phyloP scores from a whole-genome alignment of 2,888 invertebrate genomes.

The Teleiodes luculella region DNA sequence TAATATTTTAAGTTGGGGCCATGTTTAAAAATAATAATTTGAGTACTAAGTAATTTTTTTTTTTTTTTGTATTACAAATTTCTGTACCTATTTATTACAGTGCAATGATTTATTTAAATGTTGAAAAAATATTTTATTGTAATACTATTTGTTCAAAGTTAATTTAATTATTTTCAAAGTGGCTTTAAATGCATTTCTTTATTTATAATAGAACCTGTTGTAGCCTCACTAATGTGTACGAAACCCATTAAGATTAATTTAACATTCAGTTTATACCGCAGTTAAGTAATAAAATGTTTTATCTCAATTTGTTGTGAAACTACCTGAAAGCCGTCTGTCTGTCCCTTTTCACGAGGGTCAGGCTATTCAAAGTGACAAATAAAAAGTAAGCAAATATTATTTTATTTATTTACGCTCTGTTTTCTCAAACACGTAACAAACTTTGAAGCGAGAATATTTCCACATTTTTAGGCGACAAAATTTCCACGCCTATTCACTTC shows the following conservation, averaged over 20 bases:
- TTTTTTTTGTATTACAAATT: too few relatives aligned
- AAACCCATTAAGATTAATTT: conserved; percentile 44
- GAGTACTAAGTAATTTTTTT: too few relatives aligned
- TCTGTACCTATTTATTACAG: too few relatives aligned
- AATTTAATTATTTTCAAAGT: too few relatives aligned
- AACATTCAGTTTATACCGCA: conserved; percentile 28
- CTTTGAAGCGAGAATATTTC: neutral
- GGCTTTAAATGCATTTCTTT: conserved; percentile 40
- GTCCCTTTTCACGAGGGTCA: neutral
- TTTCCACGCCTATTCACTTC: conserved; percentile 47
- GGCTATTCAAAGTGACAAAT: neutral
- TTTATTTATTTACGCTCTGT: neutral
- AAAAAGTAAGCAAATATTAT: neutral
- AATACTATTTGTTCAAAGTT: too few relatives aligned
- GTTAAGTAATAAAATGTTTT: conserved; percentile 25
- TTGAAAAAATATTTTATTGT: too few relatives aligned
- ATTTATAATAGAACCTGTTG: conserved; percentile 26
- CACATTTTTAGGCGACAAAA: conserved; percentile 32
- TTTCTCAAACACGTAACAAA: neutral
- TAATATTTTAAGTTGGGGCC: too few relatives aligned
- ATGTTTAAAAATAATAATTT: too few relatives aligned
- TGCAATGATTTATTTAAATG: too few relatives aligned
- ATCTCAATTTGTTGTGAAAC: conserved; percentile 15
- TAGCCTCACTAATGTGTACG: conserved; percentile 32
- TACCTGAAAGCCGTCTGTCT: neutral